A percentile compares a stretch with the other conserved stretches of the same genome.
Evolutionary conservation across 2,797 vertebrate genomes (phyloP).

Genomic region (Acrocephalus scirpaceus): DNA sequence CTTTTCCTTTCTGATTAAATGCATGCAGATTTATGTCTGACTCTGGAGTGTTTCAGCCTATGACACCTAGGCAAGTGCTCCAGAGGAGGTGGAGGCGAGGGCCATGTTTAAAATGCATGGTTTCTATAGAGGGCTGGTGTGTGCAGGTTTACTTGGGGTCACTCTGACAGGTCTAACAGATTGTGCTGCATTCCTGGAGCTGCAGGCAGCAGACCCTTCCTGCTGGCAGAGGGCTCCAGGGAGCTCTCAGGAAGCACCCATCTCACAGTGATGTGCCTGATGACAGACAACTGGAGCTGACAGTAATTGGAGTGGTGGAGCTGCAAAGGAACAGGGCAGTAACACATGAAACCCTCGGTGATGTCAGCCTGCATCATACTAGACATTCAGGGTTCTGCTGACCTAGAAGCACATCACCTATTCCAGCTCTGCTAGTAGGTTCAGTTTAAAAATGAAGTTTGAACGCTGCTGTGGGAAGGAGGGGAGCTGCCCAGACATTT

Average conservation of each 20-base stretch:
- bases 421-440: background rate
- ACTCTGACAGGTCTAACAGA: background rate
- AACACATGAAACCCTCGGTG: background rate
- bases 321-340: background rate
- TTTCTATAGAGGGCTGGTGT: accelerated
- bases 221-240: background rate
- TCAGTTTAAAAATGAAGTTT: background rate
- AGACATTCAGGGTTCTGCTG: background rate
- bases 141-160: background rate
- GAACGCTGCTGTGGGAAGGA: background rate
- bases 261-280: background rate
- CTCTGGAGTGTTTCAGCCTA: background rate
- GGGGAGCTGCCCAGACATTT: background rate
- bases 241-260: background rate
- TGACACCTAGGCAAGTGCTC: background rate
- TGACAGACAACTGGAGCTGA: background rate
- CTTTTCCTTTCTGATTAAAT: background rate
- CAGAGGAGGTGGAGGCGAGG: accelerated
- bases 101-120: accelerated
- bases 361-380: background rate
- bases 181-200: background rate
- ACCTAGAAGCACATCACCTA: background rate
- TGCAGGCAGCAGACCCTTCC: background rate
- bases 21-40: background rate
- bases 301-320: background rate